These are phyloP conservation scores for Typhlichthys subterraneus DNA, from an alignment of 2,797 vertebrate genomes.

Conservation along the genomic window DNA sequence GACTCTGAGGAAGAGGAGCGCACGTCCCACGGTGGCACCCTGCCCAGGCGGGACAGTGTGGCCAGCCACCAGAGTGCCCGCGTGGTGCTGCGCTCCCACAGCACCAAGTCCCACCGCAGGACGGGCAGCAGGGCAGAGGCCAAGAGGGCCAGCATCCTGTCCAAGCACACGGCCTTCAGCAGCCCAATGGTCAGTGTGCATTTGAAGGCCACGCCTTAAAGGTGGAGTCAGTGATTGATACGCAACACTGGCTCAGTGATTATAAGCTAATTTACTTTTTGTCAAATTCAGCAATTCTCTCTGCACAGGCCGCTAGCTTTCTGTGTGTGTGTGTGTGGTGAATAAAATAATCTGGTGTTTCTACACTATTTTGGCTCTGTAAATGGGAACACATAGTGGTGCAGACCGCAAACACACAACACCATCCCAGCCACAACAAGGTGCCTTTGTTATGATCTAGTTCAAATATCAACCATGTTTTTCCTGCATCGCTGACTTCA, in stretches of 20 bases:
- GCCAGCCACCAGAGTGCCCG: slow-evolving; percentile 88
- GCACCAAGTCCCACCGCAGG: slow-evolving; percentile 90
- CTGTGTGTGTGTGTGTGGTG: too few species aligned
- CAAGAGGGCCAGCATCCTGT: slow-evolving; percentile 91
- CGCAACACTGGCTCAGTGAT: too few species aligned
- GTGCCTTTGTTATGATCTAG: too few species aligned
- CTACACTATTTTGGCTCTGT: too few species aligned
- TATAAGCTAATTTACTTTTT: too few species aligned
- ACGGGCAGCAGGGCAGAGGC: slow-evolving; percentile 90
- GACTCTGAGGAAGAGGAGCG: slow-evolving; percentile 94
- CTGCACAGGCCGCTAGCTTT: too few species aligned
- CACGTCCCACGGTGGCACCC: slow-evolving; percentile 77
- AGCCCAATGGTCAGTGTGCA: slow-evolving; percentile 90
- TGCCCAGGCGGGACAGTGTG: slow-evolving; percentile 84
- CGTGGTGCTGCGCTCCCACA: slow-evolving; percentile 85
- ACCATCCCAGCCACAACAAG: too few species aligned
- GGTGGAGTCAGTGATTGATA: not conserved
- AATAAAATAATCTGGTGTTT: too few species aligned
- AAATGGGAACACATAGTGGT: too few species aligned
- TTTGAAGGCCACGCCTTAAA: not conserved
- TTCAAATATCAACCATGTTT: too few species aligned
- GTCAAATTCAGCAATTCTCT: too few species aligned
- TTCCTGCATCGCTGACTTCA: not conserved
- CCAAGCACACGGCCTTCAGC: slow-evolving; percentile 95
- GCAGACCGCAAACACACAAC: too few species aligned